Conservation (phyloP, 2,797 vertebrate species). For the Pseudochirops corinnae region DNA sequence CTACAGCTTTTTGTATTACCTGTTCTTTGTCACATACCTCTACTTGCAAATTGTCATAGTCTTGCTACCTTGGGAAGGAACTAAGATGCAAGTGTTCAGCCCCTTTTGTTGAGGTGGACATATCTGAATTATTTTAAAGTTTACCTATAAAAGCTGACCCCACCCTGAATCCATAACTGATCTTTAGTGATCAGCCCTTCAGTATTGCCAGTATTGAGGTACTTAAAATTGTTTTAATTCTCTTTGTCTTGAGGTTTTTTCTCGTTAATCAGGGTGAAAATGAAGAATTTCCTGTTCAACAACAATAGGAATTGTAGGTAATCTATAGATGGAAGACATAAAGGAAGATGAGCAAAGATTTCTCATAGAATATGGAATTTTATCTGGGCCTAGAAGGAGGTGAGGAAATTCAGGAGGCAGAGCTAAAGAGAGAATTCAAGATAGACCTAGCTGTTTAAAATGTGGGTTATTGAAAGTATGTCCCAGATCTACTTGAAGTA, state of each 20-base stretch:
- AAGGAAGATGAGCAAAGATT: neutral
- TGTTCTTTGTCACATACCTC: neutral
- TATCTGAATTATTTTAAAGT: neutral
- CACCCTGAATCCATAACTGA: neutral
- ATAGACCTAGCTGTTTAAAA: neutral
- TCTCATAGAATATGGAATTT: neutral
- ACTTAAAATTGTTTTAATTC: neutral
- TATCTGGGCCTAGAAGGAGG: neutral
- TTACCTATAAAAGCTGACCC: neutral
- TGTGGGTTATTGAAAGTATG: neutral
- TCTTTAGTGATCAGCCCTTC: neutral
- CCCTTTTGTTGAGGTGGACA: neutral
- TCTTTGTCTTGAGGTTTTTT: neutral
- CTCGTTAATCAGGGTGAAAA: neutral
- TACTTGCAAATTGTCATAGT: neutral
- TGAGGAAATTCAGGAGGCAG: neutral
- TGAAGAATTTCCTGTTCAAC: neutral
- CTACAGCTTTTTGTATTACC: neutral
- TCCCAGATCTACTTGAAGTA: neutral
- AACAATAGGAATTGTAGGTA: neutral
- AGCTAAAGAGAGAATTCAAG: neutral
- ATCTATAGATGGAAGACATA: neutral
- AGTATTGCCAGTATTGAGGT: neutral
- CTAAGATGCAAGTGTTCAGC: neutral
- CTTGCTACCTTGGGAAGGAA: neutral